These are phyloP conservation scores for Protophormia terraenovae DNA, from an alignment of 2,888 invertebrate species.

Conservation along the genomic window DNA sequence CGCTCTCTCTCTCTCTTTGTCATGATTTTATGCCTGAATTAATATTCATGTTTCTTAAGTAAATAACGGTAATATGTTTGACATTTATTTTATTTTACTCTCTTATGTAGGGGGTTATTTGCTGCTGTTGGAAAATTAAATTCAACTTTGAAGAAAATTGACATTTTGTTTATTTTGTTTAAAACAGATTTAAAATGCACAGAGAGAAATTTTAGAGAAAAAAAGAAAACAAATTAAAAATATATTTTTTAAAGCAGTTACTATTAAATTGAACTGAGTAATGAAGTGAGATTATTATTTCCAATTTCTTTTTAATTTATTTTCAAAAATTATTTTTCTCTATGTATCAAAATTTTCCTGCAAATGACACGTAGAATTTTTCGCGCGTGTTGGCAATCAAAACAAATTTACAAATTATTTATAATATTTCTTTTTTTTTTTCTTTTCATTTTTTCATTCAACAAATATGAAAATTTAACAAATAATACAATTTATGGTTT, in stretches of 20 bases:
- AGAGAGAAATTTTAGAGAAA: neutral
- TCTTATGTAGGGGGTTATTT: neutral
- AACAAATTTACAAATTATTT: neutral
- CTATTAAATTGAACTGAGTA: too few relatives aligned
- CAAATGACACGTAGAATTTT: neutral
- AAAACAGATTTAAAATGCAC: neutral
- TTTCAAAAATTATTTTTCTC: neutral
- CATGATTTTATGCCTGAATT: conserved; percentile 3
- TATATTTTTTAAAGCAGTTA: neutral
- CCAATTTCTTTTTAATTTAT: too few relatives aligned
- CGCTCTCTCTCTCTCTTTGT: too few relatives aligned
- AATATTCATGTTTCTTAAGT: neutral
- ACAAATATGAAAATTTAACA: neutral
- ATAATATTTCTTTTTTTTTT: neutral
- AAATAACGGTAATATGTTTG: conserved; percentile 8
- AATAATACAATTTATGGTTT: neutral
- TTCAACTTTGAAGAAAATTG: neutral
- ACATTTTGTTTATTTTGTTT: neutral
- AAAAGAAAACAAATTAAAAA: neutral
- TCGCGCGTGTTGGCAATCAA: conserved; percentile 1
- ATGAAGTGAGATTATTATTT: too few relatives aligned
- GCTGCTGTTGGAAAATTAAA: neutral
- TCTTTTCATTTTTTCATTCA: neutral
- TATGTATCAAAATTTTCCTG: neutral
- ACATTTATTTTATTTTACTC: neutral